Conservation (phyloP, 2,888 invertebrate species). For the Epistrophe eligans region DNA sequence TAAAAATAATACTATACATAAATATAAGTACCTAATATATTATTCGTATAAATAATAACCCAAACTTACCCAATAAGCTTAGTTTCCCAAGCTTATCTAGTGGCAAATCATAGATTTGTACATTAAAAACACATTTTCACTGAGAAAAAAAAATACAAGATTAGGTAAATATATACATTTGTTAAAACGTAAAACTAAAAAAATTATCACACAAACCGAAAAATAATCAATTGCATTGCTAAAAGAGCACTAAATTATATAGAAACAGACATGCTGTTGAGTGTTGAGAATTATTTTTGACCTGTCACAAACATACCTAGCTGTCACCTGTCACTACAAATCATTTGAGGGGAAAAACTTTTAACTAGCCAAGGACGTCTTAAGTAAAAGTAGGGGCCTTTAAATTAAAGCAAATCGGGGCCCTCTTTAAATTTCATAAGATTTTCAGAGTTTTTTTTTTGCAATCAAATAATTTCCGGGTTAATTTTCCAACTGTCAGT, state of each 20-base stretch:
- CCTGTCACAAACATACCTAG: not conserved
- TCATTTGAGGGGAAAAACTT: not conserved
- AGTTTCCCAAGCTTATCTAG: constrained; percentile 8
- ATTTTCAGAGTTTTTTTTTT: not conserved
- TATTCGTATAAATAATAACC: not conserved
- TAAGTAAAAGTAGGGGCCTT: too few relatives aligned
- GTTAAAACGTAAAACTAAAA: not conserved
- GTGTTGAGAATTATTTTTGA: not conserved
- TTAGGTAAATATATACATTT: too few relatives aligned
- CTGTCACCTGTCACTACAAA: not conserved
- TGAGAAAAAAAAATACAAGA: not conserved
- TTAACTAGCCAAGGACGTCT: not conserved
- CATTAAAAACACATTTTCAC: constrained; percentile 28
- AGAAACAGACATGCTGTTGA: too few relatives aligned
- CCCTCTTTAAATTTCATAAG: not conserved
- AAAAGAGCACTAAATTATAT: not conserved
- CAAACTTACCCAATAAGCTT: constrained; percentile 47
- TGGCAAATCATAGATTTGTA: constrained; percentile 7
- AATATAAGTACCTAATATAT: too few relatives aligned
- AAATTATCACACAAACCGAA: not conserved
- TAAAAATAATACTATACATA: too few relatives aligned
- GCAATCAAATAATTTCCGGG: not conserved
- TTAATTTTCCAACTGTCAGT: not conserved
- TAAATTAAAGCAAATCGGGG: not conserved
- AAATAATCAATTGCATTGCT: not conserved